A percentile compares a stretch with the other conserved stretches of the same genome.
phyloP scores from a whole-genome alignment of 1,140 invertebrate genomes.

The Oryzaephilus surinamensis region DNA sequence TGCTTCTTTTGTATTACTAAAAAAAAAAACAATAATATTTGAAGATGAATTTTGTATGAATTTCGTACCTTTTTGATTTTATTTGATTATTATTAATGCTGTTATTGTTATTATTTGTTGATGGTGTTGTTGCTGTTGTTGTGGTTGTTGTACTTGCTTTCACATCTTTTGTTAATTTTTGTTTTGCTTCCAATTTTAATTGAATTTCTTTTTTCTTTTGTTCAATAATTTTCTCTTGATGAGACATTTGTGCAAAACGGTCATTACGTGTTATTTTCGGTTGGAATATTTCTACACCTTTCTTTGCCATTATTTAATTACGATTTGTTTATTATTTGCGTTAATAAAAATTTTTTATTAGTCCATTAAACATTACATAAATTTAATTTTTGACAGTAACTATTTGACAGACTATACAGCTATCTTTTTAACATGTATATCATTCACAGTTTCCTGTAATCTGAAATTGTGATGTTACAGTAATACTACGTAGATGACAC shows the following conservation, averaged over 20 bases:
- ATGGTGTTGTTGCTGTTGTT: slow-evolving; percentile 1
- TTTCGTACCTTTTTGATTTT: slow-evolving; percentile 4
- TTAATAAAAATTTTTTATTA: too few relatives aligned
- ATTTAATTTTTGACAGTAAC: too few relatives aligned
- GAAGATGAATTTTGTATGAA: not conserved
- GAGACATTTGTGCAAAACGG: slow-evolving; percentile 64
- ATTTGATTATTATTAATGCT: not conserved
- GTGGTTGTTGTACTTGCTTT: slow-evolving; percentile 2
- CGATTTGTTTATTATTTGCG: too few relatives aligned
- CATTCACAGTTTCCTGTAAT: too few relatives aligned
- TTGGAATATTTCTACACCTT: slow-evolving; percentile 39
- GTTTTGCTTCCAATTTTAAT: slow-evolving; percentile 50
- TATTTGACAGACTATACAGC: too few relatives aligned
- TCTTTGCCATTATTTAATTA: slow-evolving; percentile 33
- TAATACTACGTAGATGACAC: too few relatives aligned
- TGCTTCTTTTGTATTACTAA: slow-evolving; percentile 8
- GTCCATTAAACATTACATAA: too few relatives aligned
- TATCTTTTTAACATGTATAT: too few relatives aligned
- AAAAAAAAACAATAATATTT: slow-evolving; percentile 1
- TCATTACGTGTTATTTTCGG: slow-evolving; percentile 49
- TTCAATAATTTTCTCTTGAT: slow-evolving; percentile 70
- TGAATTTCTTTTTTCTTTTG: slow-evolving; percentile 66
- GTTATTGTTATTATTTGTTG: not conserved
- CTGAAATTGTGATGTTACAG: too few relatives aligned
- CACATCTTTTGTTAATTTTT: slow-evolving; percentile 34